phyloP scores from a whole-genome alignment of 2,888 invertebrate genomes.

The Tortricodes alternella region DNA sequence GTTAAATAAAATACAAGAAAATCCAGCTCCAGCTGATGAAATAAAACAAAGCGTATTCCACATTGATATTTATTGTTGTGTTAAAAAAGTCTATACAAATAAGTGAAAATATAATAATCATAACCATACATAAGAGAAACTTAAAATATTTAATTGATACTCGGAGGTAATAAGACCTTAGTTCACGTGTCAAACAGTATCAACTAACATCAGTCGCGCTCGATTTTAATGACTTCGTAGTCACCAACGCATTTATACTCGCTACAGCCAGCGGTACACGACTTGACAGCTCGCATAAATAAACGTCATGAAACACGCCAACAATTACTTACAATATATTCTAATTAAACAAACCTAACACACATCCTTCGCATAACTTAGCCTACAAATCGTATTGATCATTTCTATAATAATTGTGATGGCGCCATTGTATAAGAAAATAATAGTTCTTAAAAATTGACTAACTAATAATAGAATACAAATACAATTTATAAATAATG shows the following conservation, averaged over 20 bases:
- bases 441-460: constrained; percentile 64
- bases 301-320: constrained; percentile 63
- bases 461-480: constrained; percentile 72
- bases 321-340: constrained; percentile 69
- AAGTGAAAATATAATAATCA: constrained; percentile 79
- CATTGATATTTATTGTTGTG: constrained; percentile 82
- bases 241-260: constrained; percentile 48
- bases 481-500: constrained; percentile 59
- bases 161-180: constrained; percentile 82
- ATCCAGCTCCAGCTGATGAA: too few species aligned
- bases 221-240: constrained; percentile 53
- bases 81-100: constrained; percentile 82
- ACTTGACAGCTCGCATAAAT: constrained; percentile 56
- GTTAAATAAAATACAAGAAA: too few species aligned
- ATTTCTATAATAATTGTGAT: constrained; percentile 71
- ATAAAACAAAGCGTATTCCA: constrained; percentile 72
- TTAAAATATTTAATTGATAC: constrained; percentile 80
- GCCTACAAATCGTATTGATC: constrained; percentile 63
- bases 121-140: constrained; percentile 70
- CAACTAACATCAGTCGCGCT: constrained; percentile 76
- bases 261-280: constrained; percentile 52
- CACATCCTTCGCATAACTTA: constrained; percentile 63
- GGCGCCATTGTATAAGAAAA: constrained; percentile 61
- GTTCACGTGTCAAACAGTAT: constrained; percentile 72
- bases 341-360: constrained; percentile 70